phyloP scores from a whole-genome alignment of 2,888 invertebrate species.

The Ennomos fuscantarius region DNA sequence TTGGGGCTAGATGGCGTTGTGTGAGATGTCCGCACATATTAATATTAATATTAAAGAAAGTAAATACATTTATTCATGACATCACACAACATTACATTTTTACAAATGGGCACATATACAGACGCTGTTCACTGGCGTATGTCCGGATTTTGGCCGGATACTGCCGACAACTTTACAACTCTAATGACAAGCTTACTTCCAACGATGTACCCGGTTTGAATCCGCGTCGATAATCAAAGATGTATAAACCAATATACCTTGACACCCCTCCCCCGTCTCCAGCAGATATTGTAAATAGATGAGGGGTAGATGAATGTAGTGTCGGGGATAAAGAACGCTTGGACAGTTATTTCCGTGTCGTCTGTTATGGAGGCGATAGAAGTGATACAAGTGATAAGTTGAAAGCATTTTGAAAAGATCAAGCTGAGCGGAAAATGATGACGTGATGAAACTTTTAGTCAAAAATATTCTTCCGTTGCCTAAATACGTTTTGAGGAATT shows the following conservation, averaged over 20 bases:
- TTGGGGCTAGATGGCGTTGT: no score
- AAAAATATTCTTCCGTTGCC: no score
- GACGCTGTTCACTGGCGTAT: no score
- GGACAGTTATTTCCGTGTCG: conserved; percentile 63
- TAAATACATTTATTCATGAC: no score
- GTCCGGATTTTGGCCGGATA: conserved; percentile 2
- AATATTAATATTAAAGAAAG: no score
- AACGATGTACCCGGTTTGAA: conserved; percentile 47
- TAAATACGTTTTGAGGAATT: no score
- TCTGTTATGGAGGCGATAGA: conserved; percentile 44
- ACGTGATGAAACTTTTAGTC: no score
- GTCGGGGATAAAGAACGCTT: conserved; percentile 54
- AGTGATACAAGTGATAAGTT: conserved; percentile 12
- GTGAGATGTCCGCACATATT: no score
- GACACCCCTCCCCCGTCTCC: conserved; percentile 15
- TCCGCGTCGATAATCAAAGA: conserved; percentile 62
- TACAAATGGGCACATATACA: no score
- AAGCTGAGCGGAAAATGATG: no score
- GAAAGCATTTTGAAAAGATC: conserved; percentile 1
- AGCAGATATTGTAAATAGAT: conserved; percentile 20
- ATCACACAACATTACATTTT: no score
- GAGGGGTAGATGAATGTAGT: conserved; percentile 53
- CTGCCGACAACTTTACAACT: conserved; percentile 3
- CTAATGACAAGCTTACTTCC: conserved; percentile 37
- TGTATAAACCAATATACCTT: conserved; percentile 34